Conservation (phyloP, 1,140 invertebrate species). For the Tachypleus tridentatus region DNA sequence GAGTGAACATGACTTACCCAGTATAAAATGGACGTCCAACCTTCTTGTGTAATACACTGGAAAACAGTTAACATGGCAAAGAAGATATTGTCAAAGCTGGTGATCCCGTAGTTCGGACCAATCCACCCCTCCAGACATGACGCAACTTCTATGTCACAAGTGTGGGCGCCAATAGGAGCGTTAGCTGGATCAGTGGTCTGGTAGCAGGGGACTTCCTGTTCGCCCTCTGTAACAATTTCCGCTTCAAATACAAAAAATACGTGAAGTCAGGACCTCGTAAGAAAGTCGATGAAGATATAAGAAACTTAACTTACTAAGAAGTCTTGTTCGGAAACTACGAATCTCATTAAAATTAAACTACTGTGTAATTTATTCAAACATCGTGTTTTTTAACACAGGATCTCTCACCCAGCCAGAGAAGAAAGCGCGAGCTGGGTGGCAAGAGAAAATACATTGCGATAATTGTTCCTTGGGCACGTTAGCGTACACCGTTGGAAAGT, state of each 20-base stretch:
- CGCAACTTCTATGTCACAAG: constrained; percentile 65
- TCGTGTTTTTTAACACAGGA: too few species aligned
- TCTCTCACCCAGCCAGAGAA: too few species aligned
- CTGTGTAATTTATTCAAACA: too few species aligned
- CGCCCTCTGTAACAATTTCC: constrained; percentile 76
- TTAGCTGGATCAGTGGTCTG: constrained; percentile 45
- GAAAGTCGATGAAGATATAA: constrained; percentile 13
- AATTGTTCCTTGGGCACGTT: too few species aligned
- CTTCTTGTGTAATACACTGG: constrained; percentile 99
- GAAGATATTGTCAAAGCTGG: constrained; percentile 99
- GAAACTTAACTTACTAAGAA: too few species aligned
- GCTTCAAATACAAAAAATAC: constrained; percentile 36
- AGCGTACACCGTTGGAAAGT: too few species aligned
- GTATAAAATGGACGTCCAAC: constrained; percentile 99
- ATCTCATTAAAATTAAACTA: too few species aligned
- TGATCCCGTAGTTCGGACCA: constrained; percentile 97
- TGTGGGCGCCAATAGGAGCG: constrained; percentile 61
- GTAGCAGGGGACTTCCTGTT: constrained; percentile 73
- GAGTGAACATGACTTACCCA: constrained; percentile 61
- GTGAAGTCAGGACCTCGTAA: too few species aligned
- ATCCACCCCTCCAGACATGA: constrained; percentile 84
- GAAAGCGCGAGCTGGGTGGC: too few species aligned
- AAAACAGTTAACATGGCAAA: constrained; percentile 99
- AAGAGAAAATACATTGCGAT: too few species aligned
- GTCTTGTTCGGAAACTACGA: too few species aligned